Base-by-base conservation (phyloP, 37 sponge, comb jelly and placozoan species). In the Spongilla lacustris region DNA sequence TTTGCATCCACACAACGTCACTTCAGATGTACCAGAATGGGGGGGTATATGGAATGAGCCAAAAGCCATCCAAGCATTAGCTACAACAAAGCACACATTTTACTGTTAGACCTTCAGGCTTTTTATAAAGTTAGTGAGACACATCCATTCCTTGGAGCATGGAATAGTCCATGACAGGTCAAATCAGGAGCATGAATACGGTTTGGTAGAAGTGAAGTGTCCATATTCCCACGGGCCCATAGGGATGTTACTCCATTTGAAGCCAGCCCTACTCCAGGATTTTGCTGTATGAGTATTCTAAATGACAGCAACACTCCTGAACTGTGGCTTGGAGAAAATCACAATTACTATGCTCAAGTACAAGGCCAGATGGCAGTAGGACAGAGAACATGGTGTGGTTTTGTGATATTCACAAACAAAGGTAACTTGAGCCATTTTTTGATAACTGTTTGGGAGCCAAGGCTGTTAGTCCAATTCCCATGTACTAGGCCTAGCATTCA, bases 301-400 rank as follows among this genome's bases (percentile, higher is more conserved):
- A 26, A 73, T 74, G 29, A 35, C 36, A 29, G 67, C 67, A 34
- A 25, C 28, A 71, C 71, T 35, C n/a, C 29, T 68, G 46, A 24
- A 68, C 29, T 83, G 30, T 21, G 70, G 46, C 89, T 83, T 24
- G 21, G 38, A 50, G 22, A 30, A 21, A 73, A 13, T 89, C 81
- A 89, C 35, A 26, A 25, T 12, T 89, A 84, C 38, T 83, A 24
- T 73, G 73, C 69, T 24, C 89, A 89, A 73, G 78, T 84, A n/a
- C 90, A 89, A 78, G 90, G 85, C 23, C 85, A 89, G 50, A 84
- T 89, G 90, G 90, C 68, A 28, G 73, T 84, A 30, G 85, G 81
- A 28, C 49, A 80, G 27, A 67, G 89, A 29, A 75, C 85, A 31
- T 89, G 90, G 90, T 89, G 90, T 84, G 90, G 84, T 76, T 84